Base-by-base conservation (phyloP, 2,797 vertebrate genomes). In the Enteromius afrohamiltoni region DNA sequence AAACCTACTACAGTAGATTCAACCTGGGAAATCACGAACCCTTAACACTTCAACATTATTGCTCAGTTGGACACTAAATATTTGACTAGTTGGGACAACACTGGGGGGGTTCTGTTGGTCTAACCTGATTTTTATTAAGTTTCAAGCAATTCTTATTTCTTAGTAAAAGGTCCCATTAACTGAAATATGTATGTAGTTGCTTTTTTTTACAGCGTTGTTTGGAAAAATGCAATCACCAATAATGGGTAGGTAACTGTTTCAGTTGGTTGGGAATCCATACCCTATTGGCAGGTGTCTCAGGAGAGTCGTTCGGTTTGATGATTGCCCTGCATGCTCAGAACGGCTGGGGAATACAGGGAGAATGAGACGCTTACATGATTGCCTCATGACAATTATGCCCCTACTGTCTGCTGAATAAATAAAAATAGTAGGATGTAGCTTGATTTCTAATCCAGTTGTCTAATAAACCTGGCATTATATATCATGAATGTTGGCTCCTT, bases 261-360 rank as follows among this genome's bases (percentile, higher is more conserved):
- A 45, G 42, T 23, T 31, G 34, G 21, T 37, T 55, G 2, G n/a
- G 8, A 47, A 79, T 79, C 65, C 16, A 79, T 69, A 19, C 16
- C 23, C 23, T 55, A 69, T 55, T 26, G 49, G 19, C 65, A 58
- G 49, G 16, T 23, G 2, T 58, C 65, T 42, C 49, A 42, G 58
- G 65, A n/a, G 78, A 70, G 65, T 58, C 23, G 1, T 70, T 60
- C 2, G 31, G 31, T 26, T 51, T 68, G 78, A 79, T 68, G 49
- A 55, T 55, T 29, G 29, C 49, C 26, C 14, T 4, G 21, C 31
- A n/a, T 65, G 42, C 2, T 14, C 19, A 31, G 19, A n/a, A 10
- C 2, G 13, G 42, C 31, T 14, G 5, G 23, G 6, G 37, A 69
- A 55, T 60, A n/a, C 31, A 0, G 37, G 7, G 37, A 53, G 29